Conservation (phyloP, 2,888 invertebrate genomes). For the Orgyia antiqua region DNA sequence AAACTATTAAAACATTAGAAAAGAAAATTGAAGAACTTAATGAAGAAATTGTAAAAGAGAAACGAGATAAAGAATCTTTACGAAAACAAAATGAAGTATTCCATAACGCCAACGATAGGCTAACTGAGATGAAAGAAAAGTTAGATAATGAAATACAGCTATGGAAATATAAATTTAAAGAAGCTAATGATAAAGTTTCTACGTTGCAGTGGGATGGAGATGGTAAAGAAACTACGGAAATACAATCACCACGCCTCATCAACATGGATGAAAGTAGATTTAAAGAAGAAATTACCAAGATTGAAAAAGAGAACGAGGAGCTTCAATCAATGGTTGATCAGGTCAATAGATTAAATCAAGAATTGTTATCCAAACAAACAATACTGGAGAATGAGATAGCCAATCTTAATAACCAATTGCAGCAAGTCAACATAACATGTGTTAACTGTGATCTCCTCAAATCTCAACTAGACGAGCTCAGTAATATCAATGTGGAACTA, state of each 20-base stretch:
- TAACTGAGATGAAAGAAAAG: conserved; percentile 88
- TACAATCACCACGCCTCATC: conserved; percentile 12
- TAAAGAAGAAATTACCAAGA: conserved; percentile 49
- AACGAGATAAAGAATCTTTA: conserved; percentile 82
- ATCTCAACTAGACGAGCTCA: conserved; percentile 36
- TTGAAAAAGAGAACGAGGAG: conserved; percentile 70
- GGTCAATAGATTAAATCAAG: conserved; percentile 49
- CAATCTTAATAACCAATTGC: conserved; percentile 42
- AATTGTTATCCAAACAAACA: conserved; percentile 36
- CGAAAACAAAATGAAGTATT: conserved; percentile 85
- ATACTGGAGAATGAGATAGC: conserved; percentile 45
- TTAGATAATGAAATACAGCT: conserved; percentile 86
- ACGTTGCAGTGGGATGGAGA: conserved; percentile 54
- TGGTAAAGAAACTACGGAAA: conserved; percentile 35
- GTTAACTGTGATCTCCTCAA: conserved; percentile 39
- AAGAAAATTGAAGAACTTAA: conserved; percentile 79
- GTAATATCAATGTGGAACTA: conserved; percentile 31
- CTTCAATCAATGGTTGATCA: conserved; percentile 53
- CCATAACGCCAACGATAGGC: conserved; percentile 85
- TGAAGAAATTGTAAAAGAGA: conserved; percentile 78
- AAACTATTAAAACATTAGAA: conserved; percentile 82
- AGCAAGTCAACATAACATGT: conserved; percentile 29
- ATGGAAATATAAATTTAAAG: conserved; percentile 84
- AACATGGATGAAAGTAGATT: conserved; percentile 24
- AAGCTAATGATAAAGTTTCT: conserved; percentile 81